phyloP scores from a whole-genome alignment of 2,113 vertebrate species.

The Pterocles orientalis region DNA sequence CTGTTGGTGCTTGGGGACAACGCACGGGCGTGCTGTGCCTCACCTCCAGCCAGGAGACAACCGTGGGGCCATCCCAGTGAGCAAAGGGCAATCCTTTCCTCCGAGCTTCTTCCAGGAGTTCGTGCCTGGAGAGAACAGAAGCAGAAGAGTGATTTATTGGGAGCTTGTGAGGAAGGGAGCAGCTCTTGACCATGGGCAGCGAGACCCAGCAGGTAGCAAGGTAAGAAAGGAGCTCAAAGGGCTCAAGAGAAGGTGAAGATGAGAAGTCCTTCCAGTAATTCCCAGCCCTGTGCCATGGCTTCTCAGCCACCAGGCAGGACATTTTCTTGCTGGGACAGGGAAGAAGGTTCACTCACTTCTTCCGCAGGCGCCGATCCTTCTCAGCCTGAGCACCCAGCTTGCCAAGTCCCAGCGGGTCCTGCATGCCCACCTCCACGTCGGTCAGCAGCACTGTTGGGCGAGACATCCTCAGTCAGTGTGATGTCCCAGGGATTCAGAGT shows the following conservation, averaged over 20 bases:
- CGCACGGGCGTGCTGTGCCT: not conserved
- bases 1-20: accelerated
- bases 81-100: conserved; percentile 93
- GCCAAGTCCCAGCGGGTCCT: conserved; percentile 89
- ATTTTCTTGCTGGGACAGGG: not conserved
- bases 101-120: conserved; percentile 94
- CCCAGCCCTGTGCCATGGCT: not conserved
- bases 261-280: not conserved
- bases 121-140: conserved; percentile 80
- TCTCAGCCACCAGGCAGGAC: not conserved
- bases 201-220: not conserved
- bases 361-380: conserved; percentile 91
- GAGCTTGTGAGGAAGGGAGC: not conserved
- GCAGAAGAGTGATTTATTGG: not conserved
- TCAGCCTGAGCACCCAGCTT: conserved; percentile 95
- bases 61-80: conserved; percentile 96
- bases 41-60: conserved; percentile 99
- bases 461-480: not conserved
- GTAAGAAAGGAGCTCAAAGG: not conserved
- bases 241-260: not conserved
- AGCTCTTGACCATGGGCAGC: accelerated
- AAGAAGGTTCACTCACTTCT: conserved; percentile 83
- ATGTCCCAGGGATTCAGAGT: not conserved
- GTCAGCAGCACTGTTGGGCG: conserved; percentile 68
- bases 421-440: conserved; percentile 87